Percentiles rank a stretch among this genome's conserved stretches.
Conservation (phyloP, 2,797 vertebrate genomes). For the Buphagus erythrorhynchus region DNA sequence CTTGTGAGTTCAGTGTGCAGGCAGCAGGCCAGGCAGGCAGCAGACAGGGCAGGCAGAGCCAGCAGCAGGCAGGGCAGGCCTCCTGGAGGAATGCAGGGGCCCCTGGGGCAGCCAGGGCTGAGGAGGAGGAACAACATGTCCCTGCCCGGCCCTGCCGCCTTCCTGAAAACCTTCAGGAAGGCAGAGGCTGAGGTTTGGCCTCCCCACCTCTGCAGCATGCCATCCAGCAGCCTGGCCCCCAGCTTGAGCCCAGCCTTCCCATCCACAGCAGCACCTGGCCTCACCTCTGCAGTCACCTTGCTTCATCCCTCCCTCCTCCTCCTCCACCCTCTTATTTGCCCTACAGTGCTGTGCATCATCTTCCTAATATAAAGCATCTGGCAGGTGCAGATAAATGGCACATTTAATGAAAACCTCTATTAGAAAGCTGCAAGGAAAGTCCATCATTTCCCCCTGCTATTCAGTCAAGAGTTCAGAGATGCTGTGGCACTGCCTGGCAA, state of each 20-base stretch:
- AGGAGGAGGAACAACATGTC: not conserved
- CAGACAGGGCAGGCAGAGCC: not conserved
- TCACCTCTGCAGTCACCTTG: not conserved
- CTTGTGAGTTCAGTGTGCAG: not conserved
- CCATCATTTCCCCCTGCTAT: fast-evolving
- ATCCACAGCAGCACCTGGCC: fast-evolving
- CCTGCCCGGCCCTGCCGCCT: not conserved
- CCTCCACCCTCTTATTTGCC: not conserved
- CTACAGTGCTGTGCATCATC: not conserved
- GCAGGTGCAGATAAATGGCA: not conserved
- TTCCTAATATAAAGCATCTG: not conserved
- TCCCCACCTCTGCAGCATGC: fast-evolving
- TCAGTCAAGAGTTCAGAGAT: not conserved
- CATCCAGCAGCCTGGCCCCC: not conserved
- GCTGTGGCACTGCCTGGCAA: not conserved
- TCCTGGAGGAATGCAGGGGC: constrained; percentile 1
- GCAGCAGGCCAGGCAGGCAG: not conserved
- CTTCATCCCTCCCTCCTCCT: not conserved
- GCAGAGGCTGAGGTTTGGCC: not conserved
- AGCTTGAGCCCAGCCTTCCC: not conserved
- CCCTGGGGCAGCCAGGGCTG: not conserved
- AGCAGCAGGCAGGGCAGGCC: not conserved
- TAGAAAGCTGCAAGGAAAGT: not conserved
- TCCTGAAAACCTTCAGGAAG: not conserved
- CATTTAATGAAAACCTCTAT: not conserved